phyloP scores from a whole-genome alignment of 2,888 invertebrate species.

The Coelogynopora nodosa region DNA sequence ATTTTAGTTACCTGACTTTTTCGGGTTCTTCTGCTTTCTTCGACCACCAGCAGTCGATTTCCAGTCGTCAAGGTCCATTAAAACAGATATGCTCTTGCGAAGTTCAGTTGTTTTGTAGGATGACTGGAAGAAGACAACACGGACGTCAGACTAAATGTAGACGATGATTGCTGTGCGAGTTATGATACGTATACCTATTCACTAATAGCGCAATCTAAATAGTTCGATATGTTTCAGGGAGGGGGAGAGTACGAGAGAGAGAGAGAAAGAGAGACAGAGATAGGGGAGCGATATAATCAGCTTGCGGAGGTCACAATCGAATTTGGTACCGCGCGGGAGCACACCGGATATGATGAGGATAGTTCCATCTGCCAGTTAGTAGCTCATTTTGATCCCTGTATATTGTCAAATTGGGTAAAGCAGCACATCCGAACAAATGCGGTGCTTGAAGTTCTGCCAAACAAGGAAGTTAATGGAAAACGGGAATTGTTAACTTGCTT shows the following conservation, averaged over 20 bases:
- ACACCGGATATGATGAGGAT: not conserved
- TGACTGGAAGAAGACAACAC: not conserved
- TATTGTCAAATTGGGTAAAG: not conserved
- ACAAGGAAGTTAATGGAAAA: too few relatives aligned
- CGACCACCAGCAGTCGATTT: not conserved
- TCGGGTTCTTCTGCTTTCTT: not conserved
- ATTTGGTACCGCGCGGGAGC: not conserved
- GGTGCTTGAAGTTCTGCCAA: too few relatives aligned
- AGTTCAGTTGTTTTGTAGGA: not conserved
- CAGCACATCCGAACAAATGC: too few relatives aligned
- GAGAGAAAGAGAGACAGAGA: not conserved
- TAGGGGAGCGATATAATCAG: not conserved
- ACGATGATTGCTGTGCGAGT: not conserved
- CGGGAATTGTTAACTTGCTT: too few relatives aligned
- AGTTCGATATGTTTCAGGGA: not conserved
- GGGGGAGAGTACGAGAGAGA: not conserved
- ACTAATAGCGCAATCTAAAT: not conserved
- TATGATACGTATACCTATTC: too few relatives aligned
- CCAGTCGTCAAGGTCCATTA: slow-evolving; percentile 1
- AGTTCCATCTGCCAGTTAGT: not conserved
- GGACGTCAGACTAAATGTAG: not conserved
- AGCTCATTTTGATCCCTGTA: not conserved
- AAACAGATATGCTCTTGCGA: not conserved
- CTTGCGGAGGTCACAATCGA: not conserved
- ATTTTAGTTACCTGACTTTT: slow-evolving; percentile 19